These are phyloP conservation scores for Euclidia mi DNA, from an alignment of 2,888 invertebrate species.

Conservation along the genomic window DNA sequence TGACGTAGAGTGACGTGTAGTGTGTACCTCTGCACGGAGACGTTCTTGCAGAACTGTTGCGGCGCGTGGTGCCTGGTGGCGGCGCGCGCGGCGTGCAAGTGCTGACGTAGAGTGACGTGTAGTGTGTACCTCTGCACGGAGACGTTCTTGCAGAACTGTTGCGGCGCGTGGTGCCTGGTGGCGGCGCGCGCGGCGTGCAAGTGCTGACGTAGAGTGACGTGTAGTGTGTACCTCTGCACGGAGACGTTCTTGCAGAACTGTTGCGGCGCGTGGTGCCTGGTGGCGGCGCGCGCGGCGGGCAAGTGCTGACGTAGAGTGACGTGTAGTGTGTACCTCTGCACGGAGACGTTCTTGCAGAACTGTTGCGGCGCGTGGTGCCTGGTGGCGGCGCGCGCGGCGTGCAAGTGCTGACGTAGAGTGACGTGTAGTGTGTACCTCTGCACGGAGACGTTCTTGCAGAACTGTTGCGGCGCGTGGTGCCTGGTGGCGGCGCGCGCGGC, in stretches of 20 bases:
- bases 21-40: conserved; percentile 35
- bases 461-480: conserved; percentile 66
- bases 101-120: too few species aligned
- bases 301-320: too few species aligned
- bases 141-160: conserved; percentile 38
- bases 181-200: conserved; percentile 64
- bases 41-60: conserved; percentile 33
- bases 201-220: neutral
- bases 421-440: conserved; percentile 22
- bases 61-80: too few species aligned
- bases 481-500: conserved; percentile 67
- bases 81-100: conserved; percentile 67
- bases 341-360: conserved; percentile 16
- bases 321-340: conserved; percentile 38
- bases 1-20: too few species aligned
- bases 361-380: conserved; percentile 39
- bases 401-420: neutral
- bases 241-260: conserved; percentile 18
- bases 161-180: conserved; percentile 62
- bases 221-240: conserved; percentile 67
- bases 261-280: conserved; percentile 49
- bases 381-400: conserved; percentile 1
- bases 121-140: conserved; percentile 35
- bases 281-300: conserved; percentile 57
- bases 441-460: conserved; percentile 40